These are phyloP conservation scores for Latheticus oryzae DNA, from an alignment of 2,888 invertebrate genomes.

Conservation along the genomic window DNA sequence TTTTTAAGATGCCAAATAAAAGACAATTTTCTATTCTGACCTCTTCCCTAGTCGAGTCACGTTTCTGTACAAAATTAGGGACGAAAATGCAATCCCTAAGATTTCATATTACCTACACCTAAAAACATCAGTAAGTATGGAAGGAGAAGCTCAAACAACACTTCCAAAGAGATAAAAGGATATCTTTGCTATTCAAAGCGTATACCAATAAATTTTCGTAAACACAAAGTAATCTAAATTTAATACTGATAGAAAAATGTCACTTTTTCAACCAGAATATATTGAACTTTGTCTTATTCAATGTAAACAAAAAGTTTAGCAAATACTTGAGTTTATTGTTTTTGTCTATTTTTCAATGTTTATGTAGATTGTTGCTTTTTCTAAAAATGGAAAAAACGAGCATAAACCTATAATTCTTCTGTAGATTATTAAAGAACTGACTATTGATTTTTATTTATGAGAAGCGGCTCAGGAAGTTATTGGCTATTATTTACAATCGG, in stretches of 20 bases:
- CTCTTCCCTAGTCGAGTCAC: constrained; percentile 33
- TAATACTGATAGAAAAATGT: constrained; percentile 32
- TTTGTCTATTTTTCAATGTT: too few species aligned
- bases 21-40: constrained; percentile 21
- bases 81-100: constrained; percentile 43
- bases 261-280: too few species aligned
- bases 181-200: constrained; percentile 9
- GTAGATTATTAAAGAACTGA: too few species aligned
- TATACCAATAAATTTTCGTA: constrained; percentile 23
- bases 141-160: constrained; percentile 19
- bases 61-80: constrained; percentile 38
- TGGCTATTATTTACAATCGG: constrained; percentile 1
- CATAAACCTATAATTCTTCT: too few species aligned
- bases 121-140: constrained; percentile 39
- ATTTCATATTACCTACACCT: constrained; percentile 39
- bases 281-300: too few species aligned
- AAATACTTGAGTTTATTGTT: too few species aligned
- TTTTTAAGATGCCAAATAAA: constrained; percentile 38
- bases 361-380: too few species aligned
- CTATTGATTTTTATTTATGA: too few species aligned
- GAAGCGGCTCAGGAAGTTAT: too few species aligned
- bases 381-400: too few species aligned
- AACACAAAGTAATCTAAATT: constrained; percentile 30
- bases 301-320: too few species aligned
- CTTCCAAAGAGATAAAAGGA: constrained; percentile 25